Base-by-base conservation (phyloP, 1,140 invertebrate species). In the Drosophila biarmipes region DNA sequence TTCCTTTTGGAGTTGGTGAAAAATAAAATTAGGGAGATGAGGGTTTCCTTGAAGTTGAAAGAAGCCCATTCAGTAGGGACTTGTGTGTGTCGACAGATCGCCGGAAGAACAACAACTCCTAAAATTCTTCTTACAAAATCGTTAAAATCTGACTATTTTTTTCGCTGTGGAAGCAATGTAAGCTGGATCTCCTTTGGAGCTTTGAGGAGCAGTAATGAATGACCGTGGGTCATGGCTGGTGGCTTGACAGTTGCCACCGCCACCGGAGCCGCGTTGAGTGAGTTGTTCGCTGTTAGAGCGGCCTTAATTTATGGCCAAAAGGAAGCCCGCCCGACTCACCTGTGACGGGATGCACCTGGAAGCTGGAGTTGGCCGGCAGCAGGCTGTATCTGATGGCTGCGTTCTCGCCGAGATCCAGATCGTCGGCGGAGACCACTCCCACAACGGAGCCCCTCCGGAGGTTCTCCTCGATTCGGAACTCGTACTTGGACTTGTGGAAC, bases 401-500 rank as follows among this genome's bases (percentile, higher is more conserved):
- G 92, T 98, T 98, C 76, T 95, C 95, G 10, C 95, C 97, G 53
- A 96, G 92, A 94, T 99, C 98, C 2, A 94, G 93, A 93, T 99
- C 98, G 11, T 92, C 94, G 0, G 98, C 98, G 0, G 92, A 84
- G 0, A 98, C 94, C 42, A 93, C 94, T 1, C 98, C 98, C 27
- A 98, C 95, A 15, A 94, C 81, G 0, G 96, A 94, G 4, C 96
- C 98, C 17, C 95, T 93, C 1, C 95, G 94, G 56, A 95, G 93
- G 93, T 99, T 99, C 92, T 99, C 98, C 78, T 96, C 95, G 5
- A 99, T 94, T 42, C 93, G 93, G 86, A 98, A 98, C 34, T 95
- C 94, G 92, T 98, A 99, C 12, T 94, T 93, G 1, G 95, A 92
- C 57, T 94, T 94, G 11, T 94, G 92, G 92, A 98, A 99, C 17